These are phyloP conservation scores for Vicugna pacos DNA, from an alignment of 2,113 vertebrate genomes.

Conservation along the genomic window DNA sequence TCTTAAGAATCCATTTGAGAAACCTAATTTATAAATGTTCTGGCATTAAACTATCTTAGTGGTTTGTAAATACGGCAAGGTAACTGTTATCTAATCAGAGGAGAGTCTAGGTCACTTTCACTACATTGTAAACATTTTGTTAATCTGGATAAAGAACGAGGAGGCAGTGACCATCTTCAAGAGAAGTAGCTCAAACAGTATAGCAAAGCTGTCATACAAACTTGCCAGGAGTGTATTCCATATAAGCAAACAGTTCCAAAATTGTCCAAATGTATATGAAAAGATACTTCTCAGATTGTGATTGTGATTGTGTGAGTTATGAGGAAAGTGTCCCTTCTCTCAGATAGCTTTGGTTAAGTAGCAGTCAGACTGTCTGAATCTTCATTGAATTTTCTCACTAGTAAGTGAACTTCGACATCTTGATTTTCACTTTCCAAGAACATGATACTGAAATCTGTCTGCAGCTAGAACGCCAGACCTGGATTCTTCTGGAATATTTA, in stretches of 20 bases:
- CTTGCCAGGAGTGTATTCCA: not conserved
- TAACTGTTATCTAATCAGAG: not conserved
- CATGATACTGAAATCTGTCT: not conserved
- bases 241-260: not conserved
- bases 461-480: not conserved
- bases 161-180: not conserved
- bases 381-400: conserved; percentile 2
- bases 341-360: not conserved
- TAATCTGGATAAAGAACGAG: not conserved
- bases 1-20: not conserved
- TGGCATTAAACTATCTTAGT: not conserved
- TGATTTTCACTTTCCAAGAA: conserved; percentile 64
- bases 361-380: not conserved
- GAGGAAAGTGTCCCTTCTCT: conserved; percentile 12
- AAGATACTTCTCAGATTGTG: not conserved
- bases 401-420: not conserved
- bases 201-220: not conserved
- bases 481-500: conserved; percentile 55
- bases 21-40: not conserved
- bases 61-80: not conserved
- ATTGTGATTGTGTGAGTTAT: not conserved
- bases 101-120: not conserved
- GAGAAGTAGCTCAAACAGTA: not conserved
- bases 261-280: not conserved
- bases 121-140: not conserved